Evolutionary conservation across 2,888 invertebrate genomes (phyloP).

Genomic region (Tupiocoris notatus): DNA sequence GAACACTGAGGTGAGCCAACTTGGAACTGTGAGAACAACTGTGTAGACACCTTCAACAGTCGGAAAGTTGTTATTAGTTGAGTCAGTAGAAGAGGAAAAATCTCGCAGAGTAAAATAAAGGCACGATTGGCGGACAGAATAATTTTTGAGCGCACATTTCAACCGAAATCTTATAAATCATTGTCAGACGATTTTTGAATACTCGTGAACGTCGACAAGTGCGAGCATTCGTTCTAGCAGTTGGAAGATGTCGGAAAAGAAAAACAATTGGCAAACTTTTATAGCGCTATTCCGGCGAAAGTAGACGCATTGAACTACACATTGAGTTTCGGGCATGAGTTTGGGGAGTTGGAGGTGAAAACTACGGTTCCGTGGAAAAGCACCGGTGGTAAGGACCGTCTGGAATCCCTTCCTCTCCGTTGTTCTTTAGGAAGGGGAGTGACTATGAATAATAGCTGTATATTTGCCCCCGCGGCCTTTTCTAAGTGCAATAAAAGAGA

Average conservation of each 20-base stretch:
- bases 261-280: neutral
- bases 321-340: neutral
- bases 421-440: neutral
- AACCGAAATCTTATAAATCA: no score
- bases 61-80: no score
- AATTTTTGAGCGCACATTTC: no score
- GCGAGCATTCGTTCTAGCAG: no score
- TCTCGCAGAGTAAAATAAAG: no score
- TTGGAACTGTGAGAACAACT: no score
- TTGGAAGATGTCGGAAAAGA: neutral
- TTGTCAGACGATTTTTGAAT: no score
- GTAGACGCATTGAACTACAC: neutral
- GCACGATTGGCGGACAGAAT: no score
- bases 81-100: no score
- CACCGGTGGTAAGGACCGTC: neutral
- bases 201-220: no score
- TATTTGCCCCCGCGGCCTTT: slow-evolving; percentile 25
- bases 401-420: neutral
- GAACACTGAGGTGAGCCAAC: no score
- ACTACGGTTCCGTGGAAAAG: neutral
- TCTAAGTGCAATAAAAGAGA: slow-evolving; percentile 39
- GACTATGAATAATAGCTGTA: slow-evolving; percentile 35
- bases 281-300: neutral
- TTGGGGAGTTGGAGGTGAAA: neutral
- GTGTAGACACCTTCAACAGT: no score